Conservation (phyloP, 1,140 invertebrate species). For the Dendroctonus ponderosae region DNA sequence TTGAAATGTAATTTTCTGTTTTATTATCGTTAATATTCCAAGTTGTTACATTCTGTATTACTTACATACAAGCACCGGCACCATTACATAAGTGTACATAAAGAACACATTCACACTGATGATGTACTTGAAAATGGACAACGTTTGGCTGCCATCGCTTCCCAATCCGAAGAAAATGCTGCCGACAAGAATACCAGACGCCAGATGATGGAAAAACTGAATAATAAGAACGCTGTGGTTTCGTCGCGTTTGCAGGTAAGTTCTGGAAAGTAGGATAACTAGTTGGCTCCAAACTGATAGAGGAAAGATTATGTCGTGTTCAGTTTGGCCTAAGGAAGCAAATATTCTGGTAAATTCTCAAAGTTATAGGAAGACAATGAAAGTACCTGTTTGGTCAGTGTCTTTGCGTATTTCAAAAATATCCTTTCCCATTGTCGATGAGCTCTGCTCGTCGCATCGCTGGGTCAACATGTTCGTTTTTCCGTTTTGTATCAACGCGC, state of each 20-base stretch:
- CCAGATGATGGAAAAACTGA: constrained; percentile 57
- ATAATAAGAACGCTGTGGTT: constrained; percentile 58
- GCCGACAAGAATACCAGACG: constrained; percentile 56
- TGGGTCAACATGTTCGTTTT: constrained; percentile 39
- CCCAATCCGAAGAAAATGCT: constrained; percentile 58
- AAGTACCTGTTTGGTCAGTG: constrained; percentile 34
- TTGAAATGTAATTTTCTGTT: no score
- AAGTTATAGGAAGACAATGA: background rate
- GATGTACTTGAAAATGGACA: constrained; percentile 61
- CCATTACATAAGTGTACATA: constrained; percentile 64
- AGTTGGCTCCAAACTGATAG: constrained; percentile 58
- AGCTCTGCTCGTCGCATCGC: constrained; percentile 6
- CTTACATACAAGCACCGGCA: constrained; percentile 61
- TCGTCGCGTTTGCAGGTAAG: constrained; percentile 56
- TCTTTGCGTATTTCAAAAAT: constrained; percentile 38
- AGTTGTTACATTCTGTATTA: background rate
- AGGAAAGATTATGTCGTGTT: constrained; percentile 52
- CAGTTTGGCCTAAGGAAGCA: constrained; percentile 34
- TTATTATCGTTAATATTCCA: no score
- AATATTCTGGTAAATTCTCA: constrained; percentile 12
- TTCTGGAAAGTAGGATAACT: constrained; percentile 54
- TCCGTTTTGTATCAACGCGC: constrained; percentile 38
- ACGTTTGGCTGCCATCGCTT: constrained; percentile 54
- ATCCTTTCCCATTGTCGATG: constrained; percentile 2
- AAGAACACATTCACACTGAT: constrained; percentile 60